Conservation (phyloP, 2,888 invertebrate genomes). For the Amphimallon solstitiale region DNA sequence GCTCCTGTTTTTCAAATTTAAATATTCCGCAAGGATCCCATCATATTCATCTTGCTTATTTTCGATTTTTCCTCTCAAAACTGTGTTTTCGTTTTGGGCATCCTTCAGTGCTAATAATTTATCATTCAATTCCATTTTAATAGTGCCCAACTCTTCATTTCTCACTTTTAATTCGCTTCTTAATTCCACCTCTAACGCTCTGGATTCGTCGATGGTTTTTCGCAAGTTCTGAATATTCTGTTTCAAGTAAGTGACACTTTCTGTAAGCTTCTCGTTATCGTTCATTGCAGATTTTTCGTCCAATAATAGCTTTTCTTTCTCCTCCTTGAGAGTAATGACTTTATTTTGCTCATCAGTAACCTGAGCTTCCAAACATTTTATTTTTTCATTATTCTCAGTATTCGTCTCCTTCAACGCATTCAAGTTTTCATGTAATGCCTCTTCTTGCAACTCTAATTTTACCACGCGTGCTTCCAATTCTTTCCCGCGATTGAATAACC, state of each 20-base stretch:
- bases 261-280: constrained; percentile 48
- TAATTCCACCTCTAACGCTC: constrained; percentile 41
- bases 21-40: constrained; percentile 1
- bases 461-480: constrained; percentile 48
- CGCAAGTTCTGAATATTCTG: constrained; percentile 54
- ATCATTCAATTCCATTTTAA: constrained; percentile 29
- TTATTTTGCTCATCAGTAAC: not conserved
- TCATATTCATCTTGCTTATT: constrained; percentile 23
- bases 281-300: not conserved
- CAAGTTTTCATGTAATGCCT: not conserved
- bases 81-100: not conserved
- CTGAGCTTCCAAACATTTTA: not conserved
- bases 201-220: constrained; percentile 52
- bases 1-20: constrained; percentile 11
- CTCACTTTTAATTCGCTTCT: constrained; percentile 16
- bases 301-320: not conserved
- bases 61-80: not conserved
- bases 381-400: not conserved
- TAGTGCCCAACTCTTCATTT: constrained; percentile 22
- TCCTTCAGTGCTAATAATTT: constrained; percentile 12
- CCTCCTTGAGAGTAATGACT: not conserved
- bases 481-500: constrained; percentile 47
- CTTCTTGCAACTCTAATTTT: constrained; percentile 1
- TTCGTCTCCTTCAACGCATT: not conserved
- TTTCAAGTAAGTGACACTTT: constrained; percentile 54